A percentile compares a stretch with the other conserved stretches of the same genome.
Evolutionary conservation across 2,888 invertebrate species (phyloP).

Genomic region (Rhagonycha fulva): DNA sequence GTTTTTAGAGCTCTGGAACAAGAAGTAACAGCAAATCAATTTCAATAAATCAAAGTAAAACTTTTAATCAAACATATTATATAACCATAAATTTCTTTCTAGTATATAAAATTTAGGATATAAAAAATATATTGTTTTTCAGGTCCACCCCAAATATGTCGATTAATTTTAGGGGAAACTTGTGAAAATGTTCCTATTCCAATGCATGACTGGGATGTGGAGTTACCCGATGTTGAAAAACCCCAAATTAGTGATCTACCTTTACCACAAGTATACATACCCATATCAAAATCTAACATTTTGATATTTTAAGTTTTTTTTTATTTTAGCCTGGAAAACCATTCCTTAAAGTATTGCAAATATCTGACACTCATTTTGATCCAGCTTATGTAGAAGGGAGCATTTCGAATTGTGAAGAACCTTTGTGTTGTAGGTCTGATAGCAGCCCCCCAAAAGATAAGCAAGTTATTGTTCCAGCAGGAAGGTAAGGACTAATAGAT

Average conservation of each 20-base stretch:
- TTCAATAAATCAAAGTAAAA: too few species aligned
- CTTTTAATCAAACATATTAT: too few species aligned
- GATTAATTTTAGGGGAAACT: slow-evolving; percentile 85
- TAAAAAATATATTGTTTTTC: slow-evolving; percentile 49
- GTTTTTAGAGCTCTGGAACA: too few species aligned
- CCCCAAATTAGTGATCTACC: slow-evolving; percentile 66
- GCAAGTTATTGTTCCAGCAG: slow-evolving; percentile 71
- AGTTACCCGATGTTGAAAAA: slow-evolving; percentile 82
- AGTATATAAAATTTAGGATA: too few species aligned
- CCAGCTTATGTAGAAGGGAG: slow-evolving; percentile 86
- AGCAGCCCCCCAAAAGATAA: slow-evolving; percentile 75
- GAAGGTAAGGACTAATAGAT: slow-evolving; percentile 53
- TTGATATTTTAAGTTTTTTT: neutral
- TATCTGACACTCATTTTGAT: slow-evolving; percentile 95
- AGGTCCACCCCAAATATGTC: slow-evolving; percentile 86
- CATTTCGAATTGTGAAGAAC: slow-evolving; percentile 91
- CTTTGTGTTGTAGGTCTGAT: slow-evolving; percentile 86
- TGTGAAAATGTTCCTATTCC: slow-evolving; percentile 87
- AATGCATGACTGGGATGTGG: slow-evolving; percentile 84
- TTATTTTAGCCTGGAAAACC: slow-evolving; percentile 8
- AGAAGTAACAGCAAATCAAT: too few species aligned
- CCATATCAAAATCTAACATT: slow-evolving; percentile 48
- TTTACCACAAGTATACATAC: slow-evolving; percentile 63
- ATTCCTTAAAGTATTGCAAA: slow-evolving; percentile 87
- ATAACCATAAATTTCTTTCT: too few species aligned